Base-by-base conservation (phyloP, 1,140 invertebrate species). In the Diabrotica virgifera region DNA sequence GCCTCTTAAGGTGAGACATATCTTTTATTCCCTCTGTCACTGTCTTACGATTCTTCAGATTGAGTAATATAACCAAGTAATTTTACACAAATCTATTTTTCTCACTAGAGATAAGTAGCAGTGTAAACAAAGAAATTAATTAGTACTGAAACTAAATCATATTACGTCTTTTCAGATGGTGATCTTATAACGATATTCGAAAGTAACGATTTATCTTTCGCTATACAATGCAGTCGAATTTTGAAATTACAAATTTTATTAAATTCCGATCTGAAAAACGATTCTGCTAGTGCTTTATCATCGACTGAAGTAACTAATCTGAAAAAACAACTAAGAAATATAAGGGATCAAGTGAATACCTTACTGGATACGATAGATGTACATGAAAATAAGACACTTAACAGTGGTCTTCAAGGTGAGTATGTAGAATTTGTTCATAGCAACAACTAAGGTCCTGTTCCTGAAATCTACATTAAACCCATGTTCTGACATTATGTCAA, bases 121-220 rank as follows among this genome's bases (percentile, higher is more conserved):
- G 24, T 2, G 4, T 24, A 24, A 24, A 24, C 1, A 24, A 24
- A 24, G 24, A 24, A 24, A 24, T 24, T 4, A 51, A 5, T 6
- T 52, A 11, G 14, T 14, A 52, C 0, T 12, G n/a, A 52, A 6
- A 52, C 3, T 62, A 52, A 52, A 51, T 38, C 11, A 13, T n/a
- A 7, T 55, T 13, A 46, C 7, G 38, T 54, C 52, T 51, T 82
- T 84, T 58, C 78, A 89, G 89, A 91, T 85, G 87, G 86, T 62
- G 89, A 91, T 78, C 76, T 90, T 56, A 87, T 91, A 64, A 90
- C 89, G 40, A 90, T 91, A 64, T 86, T 88, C 80, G 89, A 91
- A 79, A 88, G 86, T 74, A 86, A 87, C 7, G 89, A 91, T 77
- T 77, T 91, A 52, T 84, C 85, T 9, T 89, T 89, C 83, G 89